Conservation (phyloP, 1,140 invertebrate species). For the Ceratoteleas bidentatus region DNA sequence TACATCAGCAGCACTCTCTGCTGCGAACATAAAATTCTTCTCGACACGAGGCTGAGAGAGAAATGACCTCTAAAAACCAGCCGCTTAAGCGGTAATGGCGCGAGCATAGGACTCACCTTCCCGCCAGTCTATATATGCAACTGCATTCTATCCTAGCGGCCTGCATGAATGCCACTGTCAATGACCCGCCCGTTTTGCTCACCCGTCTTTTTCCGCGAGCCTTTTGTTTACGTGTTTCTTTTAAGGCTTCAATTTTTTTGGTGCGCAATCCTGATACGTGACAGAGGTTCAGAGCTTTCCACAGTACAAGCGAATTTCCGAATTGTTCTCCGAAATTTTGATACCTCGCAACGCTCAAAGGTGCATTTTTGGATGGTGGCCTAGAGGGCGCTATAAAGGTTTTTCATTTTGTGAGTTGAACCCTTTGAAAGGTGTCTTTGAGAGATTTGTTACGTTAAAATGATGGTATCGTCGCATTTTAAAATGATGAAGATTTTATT, state of each 20-base stretch:
- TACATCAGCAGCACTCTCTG: slow-evolving; percentile 65
- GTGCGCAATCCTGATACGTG: too few species aligned
- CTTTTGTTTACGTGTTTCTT: neutral
- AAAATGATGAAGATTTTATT: neutral
- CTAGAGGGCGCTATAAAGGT: too few species aligned
- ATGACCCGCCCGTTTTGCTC: slow-evolving; percentile 29
- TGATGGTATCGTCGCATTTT: neutral
- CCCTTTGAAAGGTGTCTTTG: too few species aligned
- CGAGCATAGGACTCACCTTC: slow-evolving; percentile 56
- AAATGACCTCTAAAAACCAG: slow-evolving; percentile 65
- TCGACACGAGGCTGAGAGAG: slow-evolving; percentile 38
- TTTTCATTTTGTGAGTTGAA: too few species aligned
- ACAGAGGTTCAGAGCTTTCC: too few species aligned
- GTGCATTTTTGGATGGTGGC: too few species aligned
- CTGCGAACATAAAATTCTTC: slow-evolving; percentile 68
- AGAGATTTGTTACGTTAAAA: too few species aligned
- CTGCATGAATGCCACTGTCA: slow-evolving; percentile 24
- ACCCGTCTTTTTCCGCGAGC: neutral
- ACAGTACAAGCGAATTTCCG: too few species aligned
- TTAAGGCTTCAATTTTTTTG: too few species aligned
- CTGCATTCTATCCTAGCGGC: slow-evolving; percentile 46
- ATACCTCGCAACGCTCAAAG: too few species aligned
- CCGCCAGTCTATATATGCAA: slow-evolving; percentile 51
- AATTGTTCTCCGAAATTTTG: too few species aligned
- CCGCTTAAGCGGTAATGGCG: slow-evolving; percentile 57